Percentiles rank a stretch among this genome's conserved stretches.
phyloP scores from a whole-genome alignment of 2,888 invertebrate species.

The Ceriagrion tenellum region DNA sequence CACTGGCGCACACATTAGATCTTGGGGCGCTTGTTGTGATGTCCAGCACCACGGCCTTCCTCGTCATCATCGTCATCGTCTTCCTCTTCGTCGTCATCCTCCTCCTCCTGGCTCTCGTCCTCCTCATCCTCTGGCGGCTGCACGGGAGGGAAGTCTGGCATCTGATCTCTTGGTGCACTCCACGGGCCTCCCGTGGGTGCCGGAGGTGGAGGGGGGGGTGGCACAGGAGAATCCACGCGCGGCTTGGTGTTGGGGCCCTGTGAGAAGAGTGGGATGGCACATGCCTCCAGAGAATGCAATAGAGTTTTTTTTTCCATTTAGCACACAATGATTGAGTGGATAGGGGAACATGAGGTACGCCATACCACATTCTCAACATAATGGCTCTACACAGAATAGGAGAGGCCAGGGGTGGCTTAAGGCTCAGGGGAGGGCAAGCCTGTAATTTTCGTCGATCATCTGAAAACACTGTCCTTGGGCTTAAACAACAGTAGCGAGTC shows the following conservation, averaged over 20 bases:
- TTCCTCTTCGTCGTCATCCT: conserved; percentile 68
- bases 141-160: conserved; percentile 72
- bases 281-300: conserved; percentile 63
- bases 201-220: conserved; percentile 57
- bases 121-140: conserved; percentile 71
- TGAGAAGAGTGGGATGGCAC: conserved; percentile 65
- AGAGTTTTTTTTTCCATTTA: conserved; percentile 58
- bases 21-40: conserved; percentile 57
- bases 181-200: conserved; percentile 60
- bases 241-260: conserved; percentile 66
- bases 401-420: too few species aligned
- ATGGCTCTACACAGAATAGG: too few species aligned
- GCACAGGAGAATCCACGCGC: conserved; percentile 58
- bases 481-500: too few species aligned
- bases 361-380: too few species aligned
- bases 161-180: conserved; percentile 71
- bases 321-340: background rate
- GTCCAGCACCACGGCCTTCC: conserved; percentile 48
- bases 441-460: too few species aligned
- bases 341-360: background rate
- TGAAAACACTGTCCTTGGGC: too few species aligned
- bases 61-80: conserved; percentile 65
- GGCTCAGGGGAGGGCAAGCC: too few species aligned
- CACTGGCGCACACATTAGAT: background rate
- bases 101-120: conserved; percentile 71